Evolutionary conservation across 2,888 invertebrate genomes (phyloP).

Genomic region (Patella caerulea): DNA sequence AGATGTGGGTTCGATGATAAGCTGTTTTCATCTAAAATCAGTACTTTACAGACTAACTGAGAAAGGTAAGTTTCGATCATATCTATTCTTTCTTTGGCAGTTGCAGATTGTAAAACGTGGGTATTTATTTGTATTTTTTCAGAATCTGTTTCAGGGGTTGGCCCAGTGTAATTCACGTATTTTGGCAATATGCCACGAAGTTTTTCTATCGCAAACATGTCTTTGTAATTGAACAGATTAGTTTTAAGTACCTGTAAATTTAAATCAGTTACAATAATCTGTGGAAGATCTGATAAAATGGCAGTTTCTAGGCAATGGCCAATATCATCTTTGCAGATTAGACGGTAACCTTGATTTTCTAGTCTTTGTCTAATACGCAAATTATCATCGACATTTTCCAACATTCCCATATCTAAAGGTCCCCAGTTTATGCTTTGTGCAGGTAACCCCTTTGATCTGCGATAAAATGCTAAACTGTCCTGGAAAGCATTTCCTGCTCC

Average conservation of each 20-base stretch:
- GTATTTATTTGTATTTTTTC: not conserved
- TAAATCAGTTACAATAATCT: not conserved
- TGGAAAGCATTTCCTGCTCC: slow-evolving; percentile 57
- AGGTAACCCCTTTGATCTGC: slow-evolving; percentile 40
- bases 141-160: not conserved
- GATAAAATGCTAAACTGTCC: slow-evolving; percentile 51
- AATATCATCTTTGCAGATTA: slow-evolving; percentile 30
- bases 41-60: slow-evolving; percentile 31
- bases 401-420: slow-evolving; percentile 51
- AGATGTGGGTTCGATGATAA: slow-evolving; percentile 33
- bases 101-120: not conserved
- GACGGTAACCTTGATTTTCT: slow-evolving; percentile 30
- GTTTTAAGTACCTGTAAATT: not conserved
- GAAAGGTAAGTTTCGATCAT: slow-evolving; percentile 33
- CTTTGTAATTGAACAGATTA: not conserved
- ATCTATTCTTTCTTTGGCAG: slow-evolving; percentile 26
- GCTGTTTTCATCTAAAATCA: slow-evolving; percentile 34
- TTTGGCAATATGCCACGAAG: not conserved
- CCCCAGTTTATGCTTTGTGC: slow-evolving; percentile 60
- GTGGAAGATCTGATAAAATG: not conserved
- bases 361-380: slow-evolving; percentile 18
- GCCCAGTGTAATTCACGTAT: not conserved
- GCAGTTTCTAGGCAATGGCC: slow-evolving; percentile 1
- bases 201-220: not conserved
- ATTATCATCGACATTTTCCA: slow-evolving; percentile 18